phyloP scores from a whole-genome alignment of 2,113 vertebrate genomes.

The Tetrao urogallus region DNA sequence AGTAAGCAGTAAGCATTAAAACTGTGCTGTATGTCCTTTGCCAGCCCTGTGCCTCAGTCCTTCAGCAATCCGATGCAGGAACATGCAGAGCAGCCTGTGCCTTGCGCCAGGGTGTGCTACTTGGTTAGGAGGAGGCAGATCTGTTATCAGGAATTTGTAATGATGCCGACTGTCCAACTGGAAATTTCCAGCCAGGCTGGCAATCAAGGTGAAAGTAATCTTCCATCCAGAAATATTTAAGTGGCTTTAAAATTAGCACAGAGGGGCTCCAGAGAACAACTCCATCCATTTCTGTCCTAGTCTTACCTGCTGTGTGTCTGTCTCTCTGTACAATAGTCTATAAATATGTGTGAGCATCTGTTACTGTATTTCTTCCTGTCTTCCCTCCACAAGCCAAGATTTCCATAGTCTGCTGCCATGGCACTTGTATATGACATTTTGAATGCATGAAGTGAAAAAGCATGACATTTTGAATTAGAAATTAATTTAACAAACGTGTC shows the following conservation, averaged over 20 bases:
- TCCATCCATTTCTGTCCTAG: slow-evolving; percentile 39
- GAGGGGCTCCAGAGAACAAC: neutral
- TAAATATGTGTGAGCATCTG: slow-evolving; percentile 75
- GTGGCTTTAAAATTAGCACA: neutral
- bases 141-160: neutral
- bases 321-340: slow-evolving; percentile 70
- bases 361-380: slow-evolving; percentile 60
- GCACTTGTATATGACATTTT: slow-evolving; percentile 74
- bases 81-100: fast-evolving
- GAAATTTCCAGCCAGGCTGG: neutral
- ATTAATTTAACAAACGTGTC: slow-evolving; percentile 74
- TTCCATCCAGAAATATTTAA: neutral
- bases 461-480: slow-evolving; percentile 77
- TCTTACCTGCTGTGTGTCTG: slow-evolving; percentile 69
- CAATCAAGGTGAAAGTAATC: neutral
- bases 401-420: slow-evolving; percentile 72
- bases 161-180: neutral
- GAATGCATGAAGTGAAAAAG: slow-evolving; percentile 74
- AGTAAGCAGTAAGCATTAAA: neutral
- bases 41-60: neutral
- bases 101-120: neutral
- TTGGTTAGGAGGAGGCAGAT: neutral
- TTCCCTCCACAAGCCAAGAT: slow-evolving; percentile 68
- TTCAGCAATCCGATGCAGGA: neutral
- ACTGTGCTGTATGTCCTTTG: neutral